These are phyloP conservation scores for Lepidochitona cinerea DNA, from an alignment of 2,888 invertebrate genomes.

Conservation along the genomic window DNA sequence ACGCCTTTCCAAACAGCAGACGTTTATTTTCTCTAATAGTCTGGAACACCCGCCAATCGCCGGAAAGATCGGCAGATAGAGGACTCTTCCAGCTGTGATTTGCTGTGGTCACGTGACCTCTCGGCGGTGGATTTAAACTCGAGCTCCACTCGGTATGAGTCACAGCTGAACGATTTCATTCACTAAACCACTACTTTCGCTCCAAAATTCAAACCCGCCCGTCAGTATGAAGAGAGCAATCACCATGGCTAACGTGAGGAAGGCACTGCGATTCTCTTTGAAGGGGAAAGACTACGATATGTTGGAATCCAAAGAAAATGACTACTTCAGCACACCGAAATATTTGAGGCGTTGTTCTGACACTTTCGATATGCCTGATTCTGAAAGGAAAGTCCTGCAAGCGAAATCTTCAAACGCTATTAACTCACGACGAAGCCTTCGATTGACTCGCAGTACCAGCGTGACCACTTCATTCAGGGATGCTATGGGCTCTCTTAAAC, in stretches of 20 bases:
- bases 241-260: constrained; percentile 31
- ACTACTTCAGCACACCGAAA: constrained; percentile 41
- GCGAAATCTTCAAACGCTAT: neutral
- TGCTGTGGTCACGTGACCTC: neutral
- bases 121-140: neutral
- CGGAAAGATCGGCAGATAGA: neutral
- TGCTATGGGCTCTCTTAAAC: constrained; percentile 56
- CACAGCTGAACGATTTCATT: neutral
- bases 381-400: neutral
- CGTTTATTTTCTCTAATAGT: no score
- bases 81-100: neutral
- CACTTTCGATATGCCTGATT: neutral
- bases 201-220: neutral
- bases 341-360: constrained; percentile 10
- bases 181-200: neutral
- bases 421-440: neutral
- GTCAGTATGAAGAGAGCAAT: neutral
- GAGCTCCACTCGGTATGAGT: neutral
- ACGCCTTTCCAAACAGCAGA: no score
- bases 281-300: constrained; percentile 44
- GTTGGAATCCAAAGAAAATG: constrained; percentile 48
- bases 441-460: constrained; percentile 40
- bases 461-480: constrained; percentile 54
- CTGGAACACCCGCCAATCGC: neutral
- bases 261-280: constrained; percentile 40